phyloP scores from a whole-genome alignment of 2,113 vertebrate genomes.

The Myiozetetes cayanensis region DNA sequence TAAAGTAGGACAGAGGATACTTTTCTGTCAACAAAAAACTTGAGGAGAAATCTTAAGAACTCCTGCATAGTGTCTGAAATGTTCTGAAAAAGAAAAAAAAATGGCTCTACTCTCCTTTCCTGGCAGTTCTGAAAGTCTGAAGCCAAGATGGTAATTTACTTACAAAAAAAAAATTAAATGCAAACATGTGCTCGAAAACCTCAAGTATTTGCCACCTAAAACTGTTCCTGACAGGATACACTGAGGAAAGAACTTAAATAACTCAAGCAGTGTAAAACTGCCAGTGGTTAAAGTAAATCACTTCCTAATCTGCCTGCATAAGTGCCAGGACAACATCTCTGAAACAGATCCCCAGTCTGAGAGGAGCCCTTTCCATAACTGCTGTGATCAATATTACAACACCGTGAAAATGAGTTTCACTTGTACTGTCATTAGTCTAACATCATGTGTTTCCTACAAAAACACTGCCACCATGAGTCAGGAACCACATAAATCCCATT shows the following conservation, averaged over 20 bases:
- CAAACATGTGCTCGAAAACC: not conserved
- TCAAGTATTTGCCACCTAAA: not conserved
- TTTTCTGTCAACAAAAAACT: not conserved
- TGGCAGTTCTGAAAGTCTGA: not conserved
- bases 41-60: not conserved
- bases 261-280: not conserved
- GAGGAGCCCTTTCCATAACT: not conserved
- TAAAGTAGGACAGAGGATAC: not conserved
- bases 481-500: not conserved
- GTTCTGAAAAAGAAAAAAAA: not conserved
- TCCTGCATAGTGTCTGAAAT: not conserved
- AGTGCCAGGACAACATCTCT: not conserved
- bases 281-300: not conserved
- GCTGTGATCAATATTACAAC: not conserved
- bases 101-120: not conserved
- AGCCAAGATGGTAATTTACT: not conserved
- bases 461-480: constrained; percentile 37
- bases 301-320: not conserved
- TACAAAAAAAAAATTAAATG: not conserved
- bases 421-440: not conserved
- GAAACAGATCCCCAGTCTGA: not conserved
- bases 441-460: not conserved
- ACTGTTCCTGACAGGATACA: not conserved
- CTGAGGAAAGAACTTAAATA: not conserved
- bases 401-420: not conserved